A percentile compares a stretch with the other conserved stretches of the same genome.
Evolutionary conservation across 1,140 invertebrate genomes (phyloP).

Genomic region (Lamellibrachia luymesi): DNA sequence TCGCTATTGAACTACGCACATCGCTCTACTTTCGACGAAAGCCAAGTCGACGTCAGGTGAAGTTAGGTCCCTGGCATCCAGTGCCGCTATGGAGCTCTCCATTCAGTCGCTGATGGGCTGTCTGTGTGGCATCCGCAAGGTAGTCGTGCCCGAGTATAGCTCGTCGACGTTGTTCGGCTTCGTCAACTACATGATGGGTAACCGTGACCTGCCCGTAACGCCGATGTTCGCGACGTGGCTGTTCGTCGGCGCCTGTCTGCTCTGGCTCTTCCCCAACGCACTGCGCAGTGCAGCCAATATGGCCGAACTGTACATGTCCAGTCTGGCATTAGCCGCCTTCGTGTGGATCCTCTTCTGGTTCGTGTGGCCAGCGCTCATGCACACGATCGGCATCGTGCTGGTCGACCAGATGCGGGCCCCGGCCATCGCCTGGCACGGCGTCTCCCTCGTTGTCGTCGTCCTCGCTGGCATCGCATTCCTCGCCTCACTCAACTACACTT

Average conservation of each 20-base stretch:
- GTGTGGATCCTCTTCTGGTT: not conserved
- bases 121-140: not conserved
- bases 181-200: not conserved
- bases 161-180: not conserved
- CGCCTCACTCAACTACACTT: not conserved
- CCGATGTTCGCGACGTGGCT: not conserved
- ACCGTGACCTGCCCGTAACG: not conserved
- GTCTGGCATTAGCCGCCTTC: not conserved
- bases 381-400: not conserved
- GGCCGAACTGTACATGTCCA: not conserved
- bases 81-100: not conserved
- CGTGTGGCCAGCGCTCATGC: not conserved
- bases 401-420: not conserved
- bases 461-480: not conserved
- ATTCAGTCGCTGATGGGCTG: not conserved
- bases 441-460: not conserved
- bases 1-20: not conserved
- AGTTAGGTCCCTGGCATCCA: not conserved
- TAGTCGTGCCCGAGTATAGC: too few species aligned
- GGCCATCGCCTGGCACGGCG: not conserved
- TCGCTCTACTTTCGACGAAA: not conserved
- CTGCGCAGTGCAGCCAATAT: not conserved
- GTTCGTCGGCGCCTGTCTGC: not conserved
- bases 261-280: not conserved
- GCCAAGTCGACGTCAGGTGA: not conserved